These are phyloP conservation scores for Adineta ricciae DNA, from an alignment of 2,888 invertebrate species.

Conservation along the genomic window DNA sequence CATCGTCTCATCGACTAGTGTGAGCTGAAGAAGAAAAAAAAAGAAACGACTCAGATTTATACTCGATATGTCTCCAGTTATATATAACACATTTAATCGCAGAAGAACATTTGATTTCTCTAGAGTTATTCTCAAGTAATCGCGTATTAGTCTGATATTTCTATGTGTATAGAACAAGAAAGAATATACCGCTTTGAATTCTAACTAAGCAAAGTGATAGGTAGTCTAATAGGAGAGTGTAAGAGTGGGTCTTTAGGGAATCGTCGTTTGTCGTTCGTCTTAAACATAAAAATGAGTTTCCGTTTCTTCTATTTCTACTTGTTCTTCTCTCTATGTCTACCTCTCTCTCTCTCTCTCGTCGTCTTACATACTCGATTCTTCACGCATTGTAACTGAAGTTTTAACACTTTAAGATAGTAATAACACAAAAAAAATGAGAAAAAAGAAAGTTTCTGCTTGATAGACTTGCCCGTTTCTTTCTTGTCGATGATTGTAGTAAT, in stretches of 20 bases:
- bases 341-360: neutral
- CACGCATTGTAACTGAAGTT: neutral
- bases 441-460: neutral
- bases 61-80: neutral
- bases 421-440: neutral
- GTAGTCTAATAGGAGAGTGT: neutral
- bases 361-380: neutral
- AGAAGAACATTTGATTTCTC: neutral
- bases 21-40: neutral
- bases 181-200: neutral
- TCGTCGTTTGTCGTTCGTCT: neutral
- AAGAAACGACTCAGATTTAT: neutral
- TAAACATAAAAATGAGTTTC: conserved; percentile 4
- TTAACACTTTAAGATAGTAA: neutral
- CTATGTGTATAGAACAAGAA: neutral
- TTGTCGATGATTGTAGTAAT: neutral
- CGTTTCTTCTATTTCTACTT: neutral
- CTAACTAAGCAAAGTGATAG: neutral
- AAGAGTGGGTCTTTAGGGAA: neutral
- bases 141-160: neutral
- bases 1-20: neutral
- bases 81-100: neutral
- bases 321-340: neutral
- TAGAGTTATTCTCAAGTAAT: neutral
- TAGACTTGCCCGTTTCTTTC: neutral